phyloP scores from a whole-genome alignment of 2,888 invertebrate genomes.

The Machimus rusticus region DNA sequence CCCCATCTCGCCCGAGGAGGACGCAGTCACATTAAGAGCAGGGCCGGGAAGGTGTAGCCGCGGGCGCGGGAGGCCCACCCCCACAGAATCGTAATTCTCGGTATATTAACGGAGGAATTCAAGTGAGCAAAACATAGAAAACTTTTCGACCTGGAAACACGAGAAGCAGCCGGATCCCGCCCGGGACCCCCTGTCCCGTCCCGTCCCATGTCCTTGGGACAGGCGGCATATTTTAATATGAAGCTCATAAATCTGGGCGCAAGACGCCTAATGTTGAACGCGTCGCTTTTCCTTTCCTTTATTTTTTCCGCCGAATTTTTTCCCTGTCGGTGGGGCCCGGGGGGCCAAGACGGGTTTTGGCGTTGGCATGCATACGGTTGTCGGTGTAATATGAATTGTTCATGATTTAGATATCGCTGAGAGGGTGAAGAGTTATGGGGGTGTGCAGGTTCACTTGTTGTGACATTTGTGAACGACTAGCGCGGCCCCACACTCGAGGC shows the following conservation, averaged over 20 bases:
- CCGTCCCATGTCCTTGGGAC: constrained; percentile 31
- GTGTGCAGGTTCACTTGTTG: constrained; percentile 20
- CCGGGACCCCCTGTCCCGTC: background rate
- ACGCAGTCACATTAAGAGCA: background rate
- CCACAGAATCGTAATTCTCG: constrained; percentile 18
- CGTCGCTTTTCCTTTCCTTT: constrained; percentile 17
- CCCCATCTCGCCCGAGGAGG: background rate
- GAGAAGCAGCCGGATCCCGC: background rate
- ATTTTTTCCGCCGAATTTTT: background rate
- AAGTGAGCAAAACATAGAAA: constrained; percentile 25
- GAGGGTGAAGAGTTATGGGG: constrained; percentile 28
- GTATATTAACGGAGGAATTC: constrained; percentile 34
- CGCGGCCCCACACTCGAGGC: background rate
- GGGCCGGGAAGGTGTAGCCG: background rate
- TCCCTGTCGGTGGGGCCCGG: background rate
- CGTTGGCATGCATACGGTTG: constrained; percentile 2
- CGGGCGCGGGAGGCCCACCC: background rate
- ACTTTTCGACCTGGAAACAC: background rate
- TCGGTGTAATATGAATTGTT: constrained; percentile 3
- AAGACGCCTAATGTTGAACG: constrained; percentile 45
- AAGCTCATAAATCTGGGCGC: constrained; percentile 46
- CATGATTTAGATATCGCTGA: background rate
- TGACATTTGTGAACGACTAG: constrained; percentile 31
- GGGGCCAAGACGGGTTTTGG: background rate
- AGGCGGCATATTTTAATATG: constrained; percentile 46